A percentile compares a stretch with the other conserved stretches of the same genome.
phyloP scores from a whole-genome alignment of 2,888 invertebrate genomes.

The Escarpia spicata region DNA sequence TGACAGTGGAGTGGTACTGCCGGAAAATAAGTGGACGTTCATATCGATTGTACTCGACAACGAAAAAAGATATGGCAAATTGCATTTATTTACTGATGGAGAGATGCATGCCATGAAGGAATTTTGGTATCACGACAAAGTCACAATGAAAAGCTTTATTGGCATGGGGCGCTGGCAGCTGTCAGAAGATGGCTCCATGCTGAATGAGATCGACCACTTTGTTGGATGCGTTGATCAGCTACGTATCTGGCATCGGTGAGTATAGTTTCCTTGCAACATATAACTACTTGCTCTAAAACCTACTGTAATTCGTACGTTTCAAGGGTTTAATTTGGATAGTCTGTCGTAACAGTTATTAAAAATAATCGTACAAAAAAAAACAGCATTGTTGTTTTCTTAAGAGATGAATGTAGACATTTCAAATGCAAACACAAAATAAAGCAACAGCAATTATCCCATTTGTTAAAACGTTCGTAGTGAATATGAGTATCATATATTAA shows the following conservation, averaged over 20 bases:
- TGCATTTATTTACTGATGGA: background rate
- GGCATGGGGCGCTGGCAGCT: conserved; percentile 43
- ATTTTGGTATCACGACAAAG: background rate
- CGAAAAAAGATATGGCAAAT: background rate
- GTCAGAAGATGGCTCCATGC: conserved; percentile 27
- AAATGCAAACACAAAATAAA: no score
- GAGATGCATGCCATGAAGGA: background rate
- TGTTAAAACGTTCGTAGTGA: no score
- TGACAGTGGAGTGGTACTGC: conserved; percentile 34
- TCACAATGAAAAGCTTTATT: conserved; percentile 24
- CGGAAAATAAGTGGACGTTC: conserved; percentile 39
- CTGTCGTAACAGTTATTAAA: background rate
- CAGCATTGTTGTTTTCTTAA: background rate
- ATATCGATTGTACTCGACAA: conserved; percentile 32
- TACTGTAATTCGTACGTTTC: background rate
- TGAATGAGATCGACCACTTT: conserved; percentile 29
- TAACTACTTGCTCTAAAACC: background rate
- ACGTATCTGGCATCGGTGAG: conserved; percentile 38
- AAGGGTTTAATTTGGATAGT: background rate
- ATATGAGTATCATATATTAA: background rate
- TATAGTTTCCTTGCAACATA: background rate
- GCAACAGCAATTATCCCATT: no score
- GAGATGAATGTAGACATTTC: no score
- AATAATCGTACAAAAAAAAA: background rate
- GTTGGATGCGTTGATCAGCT: conserved; percentile 45